A percentile compares a stretch with the other conserved stretches of the same genome.
Evolutionary conservation across 2,888 invertebrate genomes (phyloP).

Genomic region (Eilema griseolum): DNA sequence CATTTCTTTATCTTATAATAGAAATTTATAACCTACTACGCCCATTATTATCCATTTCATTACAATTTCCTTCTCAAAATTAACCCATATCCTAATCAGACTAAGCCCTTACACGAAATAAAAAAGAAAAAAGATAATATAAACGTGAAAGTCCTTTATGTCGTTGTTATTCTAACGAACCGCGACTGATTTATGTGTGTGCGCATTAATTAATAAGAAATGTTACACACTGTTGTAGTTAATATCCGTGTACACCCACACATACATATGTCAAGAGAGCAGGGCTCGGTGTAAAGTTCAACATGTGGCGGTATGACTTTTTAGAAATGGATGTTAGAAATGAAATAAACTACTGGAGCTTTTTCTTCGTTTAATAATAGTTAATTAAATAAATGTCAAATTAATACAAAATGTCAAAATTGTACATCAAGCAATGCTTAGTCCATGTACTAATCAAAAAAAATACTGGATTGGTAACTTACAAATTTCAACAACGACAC

Average conservation of each 20-base stretch:
- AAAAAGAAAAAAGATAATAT: constrained; percentile 41
- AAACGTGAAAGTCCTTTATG: constrained; percentile 74
- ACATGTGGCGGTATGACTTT: constrained; percentile 33
- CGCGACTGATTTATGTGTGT: constrained; percentile 84
- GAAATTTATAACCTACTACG: constrained; percentile 18
- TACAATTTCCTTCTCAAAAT: constrained; percentile 21
- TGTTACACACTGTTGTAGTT: constrained; percentile 64
- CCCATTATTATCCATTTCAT: constrained; percentile 16
- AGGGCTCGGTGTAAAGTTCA: constrained; percentile 42
- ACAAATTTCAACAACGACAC: no score
- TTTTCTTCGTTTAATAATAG: no score
- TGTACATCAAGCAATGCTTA: no score
- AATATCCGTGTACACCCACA: constrained; percentile 61
- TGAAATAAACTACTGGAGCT: background rate
- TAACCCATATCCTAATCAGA: constrained; percentile 26
- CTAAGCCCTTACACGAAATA: constrained; percentile 16
- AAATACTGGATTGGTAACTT: background rate
- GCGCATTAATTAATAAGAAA: constrained; percentile 85
- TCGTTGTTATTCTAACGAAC: constrained; percentile 82
- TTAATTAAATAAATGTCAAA: no score
- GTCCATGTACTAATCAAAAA: no score
- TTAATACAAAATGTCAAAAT: no score
- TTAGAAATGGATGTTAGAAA: background rate
- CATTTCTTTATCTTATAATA: constrained; percentile 5
- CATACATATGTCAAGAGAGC: constrained; percentile 38